These are phyloP conservation scores for Eleginops maclovinus DNA, from an alignment of 2,113 vertebrate species.

Conservation along the genomic window DNA sequence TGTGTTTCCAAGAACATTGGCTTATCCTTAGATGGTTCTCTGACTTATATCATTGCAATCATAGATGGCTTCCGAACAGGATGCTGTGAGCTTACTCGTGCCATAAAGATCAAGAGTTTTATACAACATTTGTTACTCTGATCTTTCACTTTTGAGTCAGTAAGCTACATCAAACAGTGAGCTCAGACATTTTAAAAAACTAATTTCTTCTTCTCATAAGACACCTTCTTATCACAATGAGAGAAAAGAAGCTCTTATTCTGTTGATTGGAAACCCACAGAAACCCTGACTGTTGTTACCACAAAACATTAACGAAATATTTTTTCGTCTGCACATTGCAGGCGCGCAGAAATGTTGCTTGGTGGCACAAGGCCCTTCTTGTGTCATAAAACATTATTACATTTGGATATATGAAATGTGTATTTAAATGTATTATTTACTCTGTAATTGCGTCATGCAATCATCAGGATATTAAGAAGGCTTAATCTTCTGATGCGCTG, in stretches of 20 bases:
- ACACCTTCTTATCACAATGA: neutral
- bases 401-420: neutral
- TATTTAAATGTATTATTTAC: neutral
- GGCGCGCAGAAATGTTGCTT: constrained; percentile 11
- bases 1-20: constrained; percentile 1
- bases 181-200: constrained; percentile 7
- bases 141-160: constrained; percentile 29
- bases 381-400: neutral
- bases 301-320: constrained; percentile 10
- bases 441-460: neutral
- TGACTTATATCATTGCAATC: constrained; percentile 37
- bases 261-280: constrained; percentile 31
- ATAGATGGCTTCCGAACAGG: constrained; percentile 55
- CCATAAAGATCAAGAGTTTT: constrained; percentile 36
- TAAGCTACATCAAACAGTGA: constrained; percentile 8
- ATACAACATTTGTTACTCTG: constrained; percentile 26
- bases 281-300: constrained; percentile 24
- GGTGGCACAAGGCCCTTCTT: neutral
- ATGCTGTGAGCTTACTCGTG: constrained; percentile 47
- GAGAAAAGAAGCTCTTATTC: neutral
- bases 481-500: neutral
- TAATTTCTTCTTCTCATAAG: neutral
- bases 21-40: constrained; percentile 19
- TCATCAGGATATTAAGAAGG: neutral
- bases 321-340: neutral